phyloP scores from a whole-genome alignment of 2,888 invertebrate species.

The Willowsia nigromaculata region DNA sequence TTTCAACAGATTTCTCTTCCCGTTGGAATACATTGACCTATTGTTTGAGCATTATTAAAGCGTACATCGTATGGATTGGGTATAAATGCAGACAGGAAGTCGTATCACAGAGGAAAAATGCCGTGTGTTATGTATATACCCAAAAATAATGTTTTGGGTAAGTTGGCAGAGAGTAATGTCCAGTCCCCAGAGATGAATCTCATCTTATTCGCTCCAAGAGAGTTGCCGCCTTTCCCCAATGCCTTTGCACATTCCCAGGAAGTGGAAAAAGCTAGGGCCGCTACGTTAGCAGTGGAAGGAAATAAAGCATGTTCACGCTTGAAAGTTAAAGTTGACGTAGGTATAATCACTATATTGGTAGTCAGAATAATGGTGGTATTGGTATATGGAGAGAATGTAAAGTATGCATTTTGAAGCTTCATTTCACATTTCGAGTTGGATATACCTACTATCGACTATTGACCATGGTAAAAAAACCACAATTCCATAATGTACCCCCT shows the following conservation, averaged over 20 bases:
- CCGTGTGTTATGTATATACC: conserved; percentile 1
- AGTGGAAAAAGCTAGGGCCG: background rate
- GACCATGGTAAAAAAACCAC: background rate
- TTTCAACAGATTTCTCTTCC: conserved; percentile 35
- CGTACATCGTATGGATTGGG: background rate
- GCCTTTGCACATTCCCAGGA: conserved; percentile 39
- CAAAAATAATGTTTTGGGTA: conserved; percentile 53
- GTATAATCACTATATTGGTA: conserved; percentile 6
- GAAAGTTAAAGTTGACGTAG: background rate
- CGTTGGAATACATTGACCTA: conserved; percentile 36
- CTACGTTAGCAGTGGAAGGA: conserved; percentile 3
- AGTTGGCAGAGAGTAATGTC: conserved; percentile 70
- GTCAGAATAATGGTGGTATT: background rate
- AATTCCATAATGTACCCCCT: conserved; percentile 3
- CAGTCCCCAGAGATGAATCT: conserved; percentile 73
- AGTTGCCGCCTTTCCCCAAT: conserved; percentile 37
- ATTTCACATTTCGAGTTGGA: conserved; percentile 22
- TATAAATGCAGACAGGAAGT: conserved; percentile 5
- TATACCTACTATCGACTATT: background rate
- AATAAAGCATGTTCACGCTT: conserved; percentile 50
- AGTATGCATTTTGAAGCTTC: conserved; percentile 31
- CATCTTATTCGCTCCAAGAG: conserved; percentile 65
- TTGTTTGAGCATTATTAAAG: background rate
- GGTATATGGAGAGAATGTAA: background rate
- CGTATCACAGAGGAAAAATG: background rate